These are phyloP conservation scores for Ctena decussata DNA, from an alignment of 2,888 invertebrate genomes.

Conservation along the genomic window DNA sequence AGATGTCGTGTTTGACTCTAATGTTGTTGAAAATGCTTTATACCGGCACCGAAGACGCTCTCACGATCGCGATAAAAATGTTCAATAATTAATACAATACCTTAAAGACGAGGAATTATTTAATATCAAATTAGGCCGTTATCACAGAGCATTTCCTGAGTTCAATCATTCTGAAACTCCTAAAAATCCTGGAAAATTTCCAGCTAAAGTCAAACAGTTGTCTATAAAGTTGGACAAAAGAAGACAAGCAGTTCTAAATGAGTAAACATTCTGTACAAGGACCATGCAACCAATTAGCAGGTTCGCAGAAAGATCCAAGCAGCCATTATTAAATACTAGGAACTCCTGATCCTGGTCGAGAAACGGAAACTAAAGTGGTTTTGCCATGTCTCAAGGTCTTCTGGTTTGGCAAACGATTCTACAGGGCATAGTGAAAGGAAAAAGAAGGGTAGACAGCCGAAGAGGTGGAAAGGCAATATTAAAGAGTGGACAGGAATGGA, in stretches of 20 bases:
- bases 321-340: too few relatives aligned
- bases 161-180: conserved; percentile 8
- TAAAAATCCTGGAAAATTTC: neutral
- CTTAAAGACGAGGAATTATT: neutral
- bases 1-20: conserved; percentile 21
- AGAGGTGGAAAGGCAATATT: too few relatives aligned
- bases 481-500: too few relatives aligned
- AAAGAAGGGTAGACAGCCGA: too few relatives aligned
- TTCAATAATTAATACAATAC: neutral
- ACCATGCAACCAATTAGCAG: too few relatives aligned
- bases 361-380: too few relatives aligned
- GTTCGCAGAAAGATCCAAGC: too few relatives aligned
- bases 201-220: conserved; percentile 18
- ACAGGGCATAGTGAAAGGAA: too few relatives aligned
- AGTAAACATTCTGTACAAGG: too few relatives aligned
- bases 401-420: too few relatives aligned
- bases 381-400: too few relatives aligned
- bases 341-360: too few relatives aligned
- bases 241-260: neutral
- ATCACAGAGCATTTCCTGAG: neutral
- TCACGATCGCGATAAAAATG: conserved; percentile 25
- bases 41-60: conserved; percentile 31
- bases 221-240: conserved; percentile 29
- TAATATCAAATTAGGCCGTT: neutral
- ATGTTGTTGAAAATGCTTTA: conserved; percentile 28